These are phyloP conservation scores for Magallana nippona DNA, from an alignment of 2,888 invertebrate species.

Conservation along the genomic window DNA sequence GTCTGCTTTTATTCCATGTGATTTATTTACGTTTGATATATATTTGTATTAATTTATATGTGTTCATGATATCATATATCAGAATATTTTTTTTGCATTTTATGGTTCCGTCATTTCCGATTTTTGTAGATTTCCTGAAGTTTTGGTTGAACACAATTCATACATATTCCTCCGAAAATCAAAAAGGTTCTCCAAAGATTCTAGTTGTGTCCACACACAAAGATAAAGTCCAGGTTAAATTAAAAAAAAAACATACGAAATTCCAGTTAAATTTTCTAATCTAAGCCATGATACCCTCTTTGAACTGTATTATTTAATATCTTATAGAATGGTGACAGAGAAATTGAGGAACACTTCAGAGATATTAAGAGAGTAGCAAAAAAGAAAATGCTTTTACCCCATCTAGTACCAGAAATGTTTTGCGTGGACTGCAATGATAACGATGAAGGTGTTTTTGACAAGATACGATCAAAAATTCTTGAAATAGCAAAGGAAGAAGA, in stretches of 20 bases:
- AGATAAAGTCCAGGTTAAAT: not conserved
- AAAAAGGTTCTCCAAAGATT: slow-evolving; percentile 23
- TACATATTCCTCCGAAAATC: not conserved
- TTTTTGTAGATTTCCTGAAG: slow-evolving; percentile 28
- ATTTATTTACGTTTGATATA: too few relatives aligned
- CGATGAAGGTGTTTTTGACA: slow-evolving; percentile 1
- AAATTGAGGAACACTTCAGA: slow-evolving; percentile 16
- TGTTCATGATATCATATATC: too few relatives aligned
- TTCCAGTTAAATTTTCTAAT: not conserved
- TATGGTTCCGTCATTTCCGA: not conserved
- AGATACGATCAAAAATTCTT: slow-evolving; percentile 28
- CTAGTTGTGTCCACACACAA: slow-evolving; percentile 36
- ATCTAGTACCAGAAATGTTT: slow-evolving; percentile 35
- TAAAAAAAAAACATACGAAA: too few relatives aligned
- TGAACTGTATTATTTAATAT: not conserved
- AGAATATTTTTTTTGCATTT: too few relatives aligned
- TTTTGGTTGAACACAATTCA: slow-evolving; percentile 39
- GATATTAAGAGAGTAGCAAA: slow-evolving; percentile 14
- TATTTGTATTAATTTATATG: too few relatives aligned
- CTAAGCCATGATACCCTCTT: too few relatives aligned
- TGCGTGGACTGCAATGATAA: slow-evolving; percentile 24
- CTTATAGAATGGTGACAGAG: slow-evolving; percentile 19
- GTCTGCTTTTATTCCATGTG: too few relatives aligned
- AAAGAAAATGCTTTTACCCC: slow-evolving; percentile 34
- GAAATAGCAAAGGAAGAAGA: slow-evolving; percentile 39